These are phyloP conservation scores for Campoletis sonorensis DNA, from an alignment of 1,140 invertebrate species.

Conservation along the genomic window DNA sequence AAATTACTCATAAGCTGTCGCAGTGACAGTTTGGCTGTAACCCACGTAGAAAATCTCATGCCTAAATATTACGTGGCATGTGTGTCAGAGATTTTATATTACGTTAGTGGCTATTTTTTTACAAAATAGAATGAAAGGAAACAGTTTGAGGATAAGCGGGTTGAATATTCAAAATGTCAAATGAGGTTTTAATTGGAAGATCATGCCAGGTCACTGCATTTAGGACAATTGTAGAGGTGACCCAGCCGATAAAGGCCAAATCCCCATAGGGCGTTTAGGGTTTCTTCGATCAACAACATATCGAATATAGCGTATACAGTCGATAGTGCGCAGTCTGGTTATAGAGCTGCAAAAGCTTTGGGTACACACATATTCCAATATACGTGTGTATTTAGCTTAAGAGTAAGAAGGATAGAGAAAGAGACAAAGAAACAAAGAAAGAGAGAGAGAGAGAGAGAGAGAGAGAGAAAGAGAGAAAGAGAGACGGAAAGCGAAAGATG, in stretches of 20 bases:
- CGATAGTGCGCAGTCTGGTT: constrained; percentile 28
- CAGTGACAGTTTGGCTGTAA: too few relatives aligned
- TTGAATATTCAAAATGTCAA: neutral
- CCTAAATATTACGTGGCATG: too few relatives aligned
- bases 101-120: too few relatives aligned
- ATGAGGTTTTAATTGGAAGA: neutral
- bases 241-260: constrained; percentile 32
- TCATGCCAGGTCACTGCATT: constrained; percentile 13
- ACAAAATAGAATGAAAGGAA: too few relatives aligned
- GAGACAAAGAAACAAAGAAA: neutral
- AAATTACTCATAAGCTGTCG: too few relatives aligned
- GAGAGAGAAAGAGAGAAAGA: neutral
- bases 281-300: neutral
- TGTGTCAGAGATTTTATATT: too few relatives aligned
- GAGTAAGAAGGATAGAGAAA: neutral
- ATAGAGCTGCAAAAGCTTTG: neutral
- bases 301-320: neutral
- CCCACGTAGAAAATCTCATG: too few relatives aligned
- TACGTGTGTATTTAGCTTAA: neutral
- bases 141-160: too few relatives aligned
- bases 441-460: neutral
- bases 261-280: neutral
- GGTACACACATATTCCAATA: constrained; percentile 61
- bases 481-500: neutral
- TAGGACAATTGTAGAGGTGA: constrained; percentile 32